Percentiles rank a stretch among this genome's conserved stretches.
phyloP scores from a whole-genome alignment of 1,140 invertebrate species.

The Zeugodacus cucurbitae region DNA sequence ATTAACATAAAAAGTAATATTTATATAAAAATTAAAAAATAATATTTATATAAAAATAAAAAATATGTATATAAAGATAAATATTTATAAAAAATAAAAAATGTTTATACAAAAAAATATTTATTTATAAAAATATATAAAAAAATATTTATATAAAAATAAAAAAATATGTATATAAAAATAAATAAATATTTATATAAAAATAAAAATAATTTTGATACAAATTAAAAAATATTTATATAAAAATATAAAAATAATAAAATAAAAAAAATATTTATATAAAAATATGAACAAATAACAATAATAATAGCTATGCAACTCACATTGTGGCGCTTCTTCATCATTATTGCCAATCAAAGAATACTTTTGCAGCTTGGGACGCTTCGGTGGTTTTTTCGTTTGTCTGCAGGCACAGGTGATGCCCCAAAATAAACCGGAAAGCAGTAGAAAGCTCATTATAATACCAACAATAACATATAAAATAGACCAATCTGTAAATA shows the following conservation, averaged over 20 bases:
- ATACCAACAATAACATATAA: constrained; percentile 85
- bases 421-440: constrained; percentile 77
- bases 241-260: background rate
- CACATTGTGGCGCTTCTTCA: constrained; percentile 68
- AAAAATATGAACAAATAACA: background rate
- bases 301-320: constrained; percentile 48
- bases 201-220: background rate
- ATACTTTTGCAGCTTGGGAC: constrained; percentile 71
- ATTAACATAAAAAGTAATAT: background rate
- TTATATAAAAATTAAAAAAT: too few relatives aligned
- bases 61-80: too few relatives aligned
- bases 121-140: background rate
- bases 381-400: constrained; percentile 66
- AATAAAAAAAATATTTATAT: background rate
- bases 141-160: background rate
- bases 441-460: constrained; percentile 73
- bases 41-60: background rate
- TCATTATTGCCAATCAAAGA: constrained; percentile 73
- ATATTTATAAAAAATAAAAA: background rate
- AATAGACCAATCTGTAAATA: constrained; percentile 83
- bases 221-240: background rate
- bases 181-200: background rate
- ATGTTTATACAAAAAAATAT: too few relatives aligned
- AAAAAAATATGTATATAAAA: too few relatives aligned
- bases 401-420: constrained; percentile 75